Conservation (phyloP, 2,888 invertebrate species). For the Atethmia centrago region DNA sequence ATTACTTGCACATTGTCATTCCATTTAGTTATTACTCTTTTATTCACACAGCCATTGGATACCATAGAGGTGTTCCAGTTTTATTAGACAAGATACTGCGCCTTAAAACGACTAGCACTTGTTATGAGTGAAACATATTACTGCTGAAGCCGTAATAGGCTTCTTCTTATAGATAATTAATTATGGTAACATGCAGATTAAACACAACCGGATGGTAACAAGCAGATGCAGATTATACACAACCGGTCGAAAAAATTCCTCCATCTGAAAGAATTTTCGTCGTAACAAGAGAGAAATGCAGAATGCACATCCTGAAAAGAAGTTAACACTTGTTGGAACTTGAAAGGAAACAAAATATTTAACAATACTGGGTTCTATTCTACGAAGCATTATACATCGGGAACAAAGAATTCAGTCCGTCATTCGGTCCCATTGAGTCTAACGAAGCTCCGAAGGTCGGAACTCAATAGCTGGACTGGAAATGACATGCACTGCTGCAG, state of each 20-base stretch:
- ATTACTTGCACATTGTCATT: too few species aligned
- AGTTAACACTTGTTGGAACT: slow-evolving; percentile 12
- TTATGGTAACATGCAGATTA: not conserved
- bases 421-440: slow-evolving; percentile 40
- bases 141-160: not conserved
- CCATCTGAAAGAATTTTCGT: not conserved
- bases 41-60: too few species aligned
- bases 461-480: slow-evolving; percentile 32
- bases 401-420: slow-evolving; percentile 50
- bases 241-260: not conserved
- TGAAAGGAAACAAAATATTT: slow-evolving; percentile 10
- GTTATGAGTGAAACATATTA: too few species aligned
- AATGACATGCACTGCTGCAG: slow-evolving; percentile 45
- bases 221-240: not conserved
- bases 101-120: not conserved
- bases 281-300: not conserved
- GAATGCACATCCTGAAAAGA: slow-evolving; percentile 16
- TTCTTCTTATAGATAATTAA: too few species aligned
- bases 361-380: slow-evolving; percentile 36
- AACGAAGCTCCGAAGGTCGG: slow-evolving; percentile 45
- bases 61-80: too few species aligned
- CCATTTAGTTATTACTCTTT: too few species aligned
- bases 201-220: not conserved
- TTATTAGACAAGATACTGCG: too few species aligned
- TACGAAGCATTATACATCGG: slow-evolving; percentile 21